Conservation (phyloP, 2,888 invertebrate genomes). For the Caenorhabditis sp. region DNA sequence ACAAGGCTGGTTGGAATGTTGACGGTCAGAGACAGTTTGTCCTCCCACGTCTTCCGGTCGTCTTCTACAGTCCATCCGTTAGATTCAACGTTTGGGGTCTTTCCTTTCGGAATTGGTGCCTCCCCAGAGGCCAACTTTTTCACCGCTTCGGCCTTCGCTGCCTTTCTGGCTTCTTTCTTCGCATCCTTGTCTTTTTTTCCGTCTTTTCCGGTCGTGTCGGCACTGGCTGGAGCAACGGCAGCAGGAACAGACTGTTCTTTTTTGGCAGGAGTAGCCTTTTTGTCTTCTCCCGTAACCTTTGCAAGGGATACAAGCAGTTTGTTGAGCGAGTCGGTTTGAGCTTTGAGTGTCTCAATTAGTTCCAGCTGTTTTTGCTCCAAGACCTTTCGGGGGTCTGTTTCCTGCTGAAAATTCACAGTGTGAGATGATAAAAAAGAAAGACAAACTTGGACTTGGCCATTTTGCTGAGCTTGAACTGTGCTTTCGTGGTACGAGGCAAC, state of each 20-base stretch:
- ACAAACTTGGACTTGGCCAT: not conserved
- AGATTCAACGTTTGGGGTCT: not conserved
- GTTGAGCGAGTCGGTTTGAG: slow-evolving; percentile 36
- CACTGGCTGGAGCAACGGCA: not conserved
- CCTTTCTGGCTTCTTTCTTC: slow-evolving; percentile 53
- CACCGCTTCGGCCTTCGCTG: slow-evolving; percentile 63
- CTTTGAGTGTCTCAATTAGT: slow-evolving; percentile 45
- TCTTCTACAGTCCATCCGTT: slow-evolving; percentile 52
- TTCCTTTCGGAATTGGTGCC: slow-evolving; percentile 17
- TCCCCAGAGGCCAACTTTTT: slow-evolving; percentile 47
- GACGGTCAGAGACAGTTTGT: slow-evolving; percentile 60
- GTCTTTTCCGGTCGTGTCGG: not conserved
- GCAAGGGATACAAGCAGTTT: slow-evolving; percentile 13
- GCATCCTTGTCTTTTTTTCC: slow-evolving; percentile 50
- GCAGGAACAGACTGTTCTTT: not conserved
- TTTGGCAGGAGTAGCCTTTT: not conserved
- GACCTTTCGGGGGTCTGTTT: slow-evolving; percentile 42
- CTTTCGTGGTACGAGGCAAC: slow-evolving; percentile 38
- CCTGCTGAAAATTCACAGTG: slow-evolving; percentile 20
- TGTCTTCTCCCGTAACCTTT: not conserved
- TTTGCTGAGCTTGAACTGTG: not conserved
- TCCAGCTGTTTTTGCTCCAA: slow-evolving; percentile 41
- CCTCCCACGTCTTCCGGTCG: slow-evolving; percentile 58
- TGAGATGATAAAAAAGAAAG: no score
- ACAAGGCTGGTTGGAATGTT: slow-evolving; percentile 49